Base-by-base conservation (phyloP, 1,140 invertebrate genomes). In the Venustaconcha ellipsiformis region DNA sequence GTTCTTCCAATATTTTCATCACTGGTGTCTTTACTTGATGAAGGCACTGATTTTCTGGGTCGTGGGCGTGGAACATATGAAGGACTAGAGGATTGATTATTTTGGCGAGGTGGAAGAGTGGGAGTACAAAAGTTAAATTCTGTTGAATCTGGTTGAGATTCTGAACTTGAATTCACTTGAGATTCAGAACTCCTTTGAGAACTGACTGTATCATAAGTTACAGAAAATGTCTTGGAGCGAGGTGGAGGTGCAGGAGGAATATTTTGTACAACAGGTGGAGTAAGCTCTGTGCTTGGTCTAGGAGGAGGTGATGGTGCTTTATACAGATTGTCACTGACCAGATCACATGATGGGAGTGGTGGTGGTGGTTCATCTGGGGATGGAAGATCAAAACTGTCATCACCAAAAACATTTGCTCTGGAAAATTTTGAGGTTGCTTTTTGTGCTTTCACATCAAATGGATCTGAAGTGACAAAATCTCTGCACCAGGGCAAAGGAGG, bases 351-450 rank as follows among this genome's bases (percentile, higher is more conserved):
- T 20, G 84, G 83, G 57, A 84, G 78, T 15, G 85, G 85, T 15
- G 85, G 84, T n/a, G 85, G 87, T 66, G 87, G 85, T 57, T 78
- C 83, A 57, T 80, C 78, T 20, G 85, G 86, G 14, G 82, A 84
- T 20, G 86, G 86, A 62, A 85, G 63, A 77, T 81, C 72, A 82
- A 82, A 84, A 58, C 81, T 70, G 67, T 81, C 80, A 80, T 76
- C 70, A 58, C 68, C 67, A 69, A 67, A 57, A 75, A 70, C 23
- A 70, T 20, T 55, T 57, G 58, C 55, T 57, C 30, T 26, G 20
- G 26, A 56, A 20, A 65, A 23, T 69, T 70, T 64, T 68, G 17
- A 30, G 14, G 57, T 76, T 18, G 64, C 26, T 48, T 48, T 6
- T 48, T 48, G 37, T 48, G 37, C 37, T 48, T 48, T 48, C 37